A percentile compares a stretch with the other conserved stretches of the same genome.
These are phyloP conservation scores for Rhagoletis zephyria DNA, from an alignment of 1,140 invertebrate genomes.

Conservation along the genomic window DNA sequence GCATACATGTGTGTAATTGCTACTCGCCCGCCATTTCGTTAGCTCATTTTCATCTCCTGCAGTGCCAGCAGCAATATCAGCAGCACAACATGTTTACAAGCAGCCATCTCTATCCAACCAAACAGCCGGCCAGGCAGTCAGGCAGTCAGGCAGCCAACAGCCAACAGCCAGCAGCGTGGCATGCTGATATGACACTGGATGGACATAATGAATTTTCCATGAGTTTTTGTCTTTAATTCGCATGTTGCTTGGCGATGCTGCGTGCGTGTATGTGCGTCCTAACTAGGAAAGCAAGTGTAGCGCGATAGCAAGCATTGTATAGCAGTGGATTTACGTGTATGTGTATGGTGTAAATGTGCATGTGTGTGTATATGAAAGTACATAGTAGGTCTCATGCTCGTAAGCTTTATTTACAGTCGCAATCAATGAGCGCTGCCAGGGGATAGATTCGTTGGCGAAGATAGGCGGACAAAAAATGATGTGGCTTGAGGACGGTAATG, in stretches of 20 bases:
- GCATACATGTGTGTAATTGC: not conserved
- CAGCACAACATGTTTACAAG: conserved; percentile 36
- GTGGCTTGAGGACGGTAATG: no score
- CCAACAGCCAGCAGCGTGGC: not conserved
- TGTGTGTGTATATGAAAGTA: not conserved
- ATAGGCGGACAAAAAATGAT: no score
- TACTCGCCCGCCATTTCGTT: not conserved
- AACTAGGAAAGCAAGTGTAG: not conserved
- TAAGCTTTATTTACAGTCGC: not conserved
- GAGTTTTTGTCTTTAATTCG: conserved; percentile 45
- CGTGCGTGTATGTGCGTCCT: not conserved
- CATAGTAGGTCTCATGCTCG: not conserved
- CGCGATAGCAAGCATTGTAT: not conserved
- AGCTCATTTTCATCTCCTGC: not conserved
- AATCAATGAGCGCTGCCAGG: not conserved
- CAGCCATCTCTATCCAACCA: not conserved
- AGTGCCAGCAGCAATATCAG: not conserved
- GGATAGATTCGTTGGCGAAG: no score
- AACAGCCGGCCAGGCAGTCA: no score
- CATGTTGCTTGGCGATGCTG: not conserved
- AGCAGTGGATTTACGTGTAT: conserved; percentile 12
- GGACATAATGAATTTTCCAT: conserved; percentile 49
- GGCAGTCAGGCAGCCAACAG: not conserved
- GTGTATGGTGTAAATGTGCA: not conserved
- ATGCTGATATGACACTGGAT: conserved; percentile 50